Conservation (phyloP, 2,113 vertebrate genomes). For the Hippotragus niger region DNA sequence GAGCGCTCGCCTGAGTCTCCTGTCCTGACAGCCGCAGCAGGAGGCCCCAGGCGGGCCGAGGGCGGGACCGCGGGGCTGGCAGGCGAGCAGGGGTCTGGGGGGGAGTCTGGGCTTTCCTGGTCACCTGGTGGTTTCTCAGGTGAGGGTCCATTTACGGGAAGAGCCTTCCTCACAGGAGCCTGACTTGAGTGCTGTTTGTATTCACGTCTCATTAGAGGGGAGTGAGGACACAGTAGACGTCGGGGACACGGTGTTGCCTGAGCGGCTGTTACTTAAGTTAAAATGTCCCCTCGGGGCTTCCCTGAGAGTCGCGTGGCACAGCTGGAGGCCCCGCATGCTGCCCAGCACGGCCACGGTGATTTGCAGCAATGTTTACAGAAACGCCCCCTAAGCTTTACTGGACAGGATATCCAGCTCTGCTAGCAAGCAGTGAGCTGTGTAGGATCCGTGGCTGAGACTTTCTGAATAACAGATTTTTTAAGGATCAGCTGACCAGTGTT, state of each 20-base stretch:
- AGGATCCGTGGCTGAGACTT: background rate
- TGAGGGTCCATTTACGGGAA: background rate
- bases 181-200: accelerated
- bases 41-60: background rate
- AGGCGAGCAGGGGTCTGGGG: background rate
- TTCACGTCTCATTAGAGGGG: too few relatives aligned
- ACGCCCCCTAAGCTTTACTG: accelerated
- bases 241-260: background rate
- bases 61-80: accelerated
- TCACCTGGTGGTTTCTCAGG: background rate
- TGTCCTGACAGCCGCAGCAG: background rate
- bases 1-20: background rate
- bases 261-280: accelerated
- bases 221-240: accelerated
- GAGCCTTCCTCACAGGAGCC: background rate
- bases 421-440: accelerated
- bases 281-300: accelerated
- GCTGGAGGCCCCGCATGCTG: accelerated
- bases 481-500: background rate
- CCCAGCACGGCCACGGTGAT: background rate
- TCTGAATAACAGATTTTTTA: background rate
- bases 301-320: accelerated
- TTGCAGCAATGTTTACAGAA: background rate
- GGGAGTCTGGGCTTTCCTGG: background rate
- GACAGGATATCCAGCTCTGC: background rate